phyloP scores from a whole-genome alignment of 2,888 invertebrate genomes.

The Netelia inedita region DNA sequence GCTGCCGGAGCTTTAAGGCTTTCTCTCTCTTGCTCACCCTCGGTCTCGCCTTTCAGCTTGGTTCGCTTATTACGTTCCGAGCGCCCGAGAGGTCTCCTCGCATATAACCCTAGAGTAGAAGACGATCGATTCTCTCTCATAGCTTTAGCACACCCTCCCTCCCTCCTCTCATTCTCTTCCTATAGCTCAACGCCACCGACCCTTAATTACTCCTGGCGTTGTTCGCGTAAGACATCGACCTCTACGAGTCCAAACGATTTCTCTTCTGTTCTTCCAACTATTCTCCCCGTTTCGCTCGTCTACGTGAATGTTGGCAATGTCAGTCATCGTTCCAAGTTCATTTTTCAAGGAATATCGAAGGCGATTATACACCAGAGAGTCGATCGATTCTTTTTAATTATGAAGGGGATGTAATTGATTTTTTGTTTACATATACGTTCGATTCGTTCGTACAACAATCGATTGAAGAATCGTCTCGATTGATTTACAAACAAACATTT shows the following conservation, averaged over 20 bases:
- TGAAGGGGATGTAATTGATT: neutral
- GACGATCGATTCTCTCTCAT: conserved; percentile 61
- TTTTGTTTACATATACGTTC: neutral
- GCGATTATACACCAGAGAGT: neutral
- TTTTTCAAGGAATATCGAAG: neutral
- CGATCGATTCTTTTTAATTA: neutral
- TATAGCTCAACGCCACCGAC: conserved; percentile 51
- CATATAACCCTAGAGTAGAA: conserved; percentile 36
- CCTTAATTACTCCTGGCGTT: conserved; percentile 68
- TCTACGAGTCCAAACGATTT: conserved; percentile 52
- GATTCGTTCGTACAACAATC: neutral
- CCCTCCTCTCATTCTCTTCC: conserved; percentile 20
- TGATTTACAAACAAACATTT: too few relatives aligned
- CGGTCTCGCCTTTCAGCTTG: conserved; percentile 60
- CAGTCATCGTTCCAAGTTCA: conserved; percentile 13
- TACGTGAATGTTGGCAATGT: conserved; percentile 16
- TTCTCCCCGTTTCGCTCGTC: conserved; percentile 9
- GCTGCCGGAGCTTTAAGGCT: conserved; percentile 59
- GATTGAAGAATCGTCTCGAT: neutral
- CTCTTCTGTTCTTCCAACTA: conserved; percentile 44
- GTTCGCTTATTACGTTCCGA: conserved; percentile 67
- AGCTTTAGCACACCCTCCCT: conserved; percentile 15
- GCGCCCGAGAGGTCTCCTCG: conserved; percentile 48
- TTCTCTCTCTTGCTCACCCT: conserved; percentile 9
- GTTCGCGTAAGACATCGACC: conserved; percentile 62